A percentile compares a stretch with the other conserved stretches of the same genome.
Conservation (phyloP, 2,113 vertebrate genomes). For the Ascaphus truei region DNA sequence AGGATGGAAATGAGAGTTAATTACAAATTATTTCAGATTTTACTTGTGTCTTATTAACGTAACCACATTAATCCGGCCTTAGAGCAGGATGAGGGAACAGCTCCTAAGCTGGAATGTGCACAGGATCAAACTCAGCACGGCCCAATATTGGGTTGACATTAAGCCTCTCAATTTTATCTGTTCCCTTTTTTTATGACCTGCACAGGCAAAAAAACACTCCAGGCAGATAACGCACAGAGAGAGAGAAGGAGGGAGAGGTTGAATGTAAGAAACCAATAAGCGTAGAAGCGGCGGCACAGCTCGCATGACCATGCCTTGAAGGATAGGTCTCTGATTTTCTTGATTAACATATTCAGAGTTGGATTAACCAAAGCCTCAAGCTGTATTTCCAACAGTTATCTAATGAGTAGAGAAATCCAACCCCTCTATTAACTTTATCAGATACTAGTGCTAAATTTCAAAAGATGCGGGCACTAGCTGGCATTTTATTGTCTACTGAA, state of each 20-base stretch:
- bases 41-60: conserved; percentile 34
- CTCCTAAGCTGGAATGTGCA: conserved; percentile 28
- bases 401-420: conserved; percentile 32
- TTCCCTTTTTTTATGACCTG: conserved; percentile 31
- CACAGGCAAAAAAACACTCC: conserved; percentile 17
- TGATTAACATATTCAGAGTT: conserved; percentile 37
- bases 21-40: conserved; percentile 28
- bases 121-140: conserved; percentile 17
- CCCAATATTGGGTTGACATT: conserved; percentile 22
- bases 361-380: conserved; percentile 35
- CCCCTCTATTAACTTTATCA: conserved; percentile 36
- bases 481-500: conserved; percentile 25
- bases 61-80: conserved; percentile 34
- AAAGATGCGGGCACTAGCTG: conserved; percentile 24
- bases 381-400: conserved; percentile 30
- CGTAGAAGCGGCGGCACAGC: conserved; percentile 12
- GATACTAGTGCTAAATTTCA: conserved; percentile 23
- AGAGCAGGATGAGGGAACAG: conserved; percentile 21
- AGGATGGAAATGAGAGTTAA: conserved; percentile 31
- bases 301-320: background rate
- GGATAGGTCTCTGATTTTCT: conserved; percentile 34
- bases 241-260: conserved; percentile 14
- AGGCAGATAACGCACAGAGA: conserved; percentile 11
- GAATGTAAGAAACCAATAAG: conserved; percentile 10
- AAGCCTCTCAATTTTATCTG: conserved; percentile 35